Conservation (phyloP, 1,140 invertebrate species). For the Dreissena rostriformis region DNA sequence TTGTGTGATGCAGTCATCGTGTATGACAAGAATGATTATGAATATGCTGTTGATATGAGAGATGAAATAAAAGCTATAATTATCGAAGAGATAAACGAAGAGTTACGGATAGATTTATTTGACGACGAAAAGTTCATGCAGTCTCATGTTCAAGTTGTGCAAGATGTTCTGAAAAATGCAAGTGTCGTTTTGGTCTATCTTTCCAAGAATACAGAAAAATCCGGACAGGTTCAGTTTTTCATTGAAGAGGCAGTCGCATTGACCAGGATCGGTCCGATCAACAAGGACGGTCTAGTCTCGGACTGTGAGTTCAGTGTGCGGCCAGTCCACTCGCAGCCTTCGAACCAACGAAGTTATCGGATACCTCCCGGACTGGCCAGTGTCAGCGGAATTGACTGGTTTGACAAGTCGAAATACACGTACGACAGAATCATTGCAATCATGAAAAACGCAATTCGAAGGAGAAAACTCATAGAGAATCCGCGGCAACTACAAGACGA, state of each 20-base stretch:
- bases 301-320: background rate
- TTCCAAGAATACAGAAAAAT: background rate
- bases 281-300: background rate
- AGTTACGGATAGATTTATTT: background rate
- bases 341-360: background rate
- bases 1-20: background rate
- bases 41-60: background rate
- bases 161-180: background rate
- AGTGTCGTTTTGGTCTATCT: background rate
- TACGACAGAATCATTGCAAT: background rate
- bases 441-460: background rate
- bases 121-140: background rate
- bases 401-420: background rate
- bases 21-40: conserved; percentile 4
- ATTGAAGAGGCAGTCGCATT: background rate
- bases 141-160: background rate
- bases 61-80: background rate
- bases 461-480: background rate
- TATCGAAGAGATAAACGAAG: background rate
- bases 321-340: background rate
- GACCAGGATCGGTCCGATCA: background rate
- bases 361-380: background rate
- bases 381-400: background rate
- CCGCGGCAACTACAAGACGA: too few species aligned
- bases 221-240: background rate